Conservation (phyloP, 2,888 invertebrate genomes). For the Odontothrips loti region DNA sequence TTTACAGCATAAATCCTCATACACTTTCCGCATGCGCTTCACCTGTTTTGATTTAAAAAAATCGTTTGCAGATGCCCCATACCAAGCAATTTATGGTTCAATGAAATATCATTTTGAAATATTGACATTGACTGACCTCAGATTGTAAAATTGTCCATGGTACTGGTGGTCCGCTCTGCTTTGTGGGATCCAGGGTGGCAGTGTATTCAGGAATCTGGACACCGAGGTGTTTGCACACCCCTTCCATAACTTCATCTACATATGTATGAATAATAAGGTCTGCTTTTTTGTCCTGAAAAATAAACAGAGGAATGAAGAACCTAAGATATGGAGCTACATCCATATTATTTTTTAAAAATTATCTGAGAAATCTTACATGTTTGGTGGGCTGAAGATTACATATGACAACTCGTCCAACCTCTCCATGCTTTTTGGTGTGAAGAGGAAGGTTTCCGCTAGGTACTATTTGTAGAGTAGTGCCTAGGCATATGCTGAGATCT, state of each 20-base stretch:
- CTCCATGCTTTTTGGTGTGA: constrained; percentile 71
- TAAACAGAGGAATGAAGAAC: constrained; percentile 32
- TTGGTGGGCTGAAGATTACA: constrained; percentile 98
- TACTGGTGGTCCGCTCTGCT: constrained; percentile 48
- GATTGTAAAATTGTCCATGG: constrained; percentile 70
- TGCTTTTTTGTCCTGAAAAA: constrained; percentile 79
- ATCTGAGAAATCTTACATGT: constrained; percentile 62
- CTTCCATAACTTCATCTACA: constrained; percentile 76
- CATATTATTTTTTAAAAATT: constrained; percentile 14
- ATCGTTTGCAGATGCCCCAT: not conserved
- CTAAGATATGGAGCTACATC: constrained; percentile 27
- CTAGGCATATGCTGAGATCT: constrained; percentile 89
- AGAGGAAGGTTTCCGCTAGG: constrained; percentile 94
- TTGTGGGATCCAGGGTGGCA: constrained; percentile 62
- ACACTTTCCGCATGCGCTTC: not conserved
- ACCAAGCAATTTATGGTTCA: not conserved
- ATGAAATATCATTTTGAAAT: not conserved
- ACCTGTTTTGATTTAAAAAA: not conserved
- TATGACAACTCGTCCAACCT: constrained; percentile 75
- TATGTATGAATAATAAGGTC: constrained; percentile 83
- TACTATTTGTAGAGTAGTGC: constrained; percentile 96
- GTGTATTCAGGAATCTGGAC: constrained; percentile 70
- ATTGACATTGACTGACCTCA: constrained; percentile 46
- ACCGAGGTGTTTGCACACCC: constrained; percentile 68
- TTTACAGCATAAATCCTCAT: not conserved